phyloP scores from a whole-genome alignment of 1,140 invertebrate genomes.

The Artemia franciscana region DNA sequence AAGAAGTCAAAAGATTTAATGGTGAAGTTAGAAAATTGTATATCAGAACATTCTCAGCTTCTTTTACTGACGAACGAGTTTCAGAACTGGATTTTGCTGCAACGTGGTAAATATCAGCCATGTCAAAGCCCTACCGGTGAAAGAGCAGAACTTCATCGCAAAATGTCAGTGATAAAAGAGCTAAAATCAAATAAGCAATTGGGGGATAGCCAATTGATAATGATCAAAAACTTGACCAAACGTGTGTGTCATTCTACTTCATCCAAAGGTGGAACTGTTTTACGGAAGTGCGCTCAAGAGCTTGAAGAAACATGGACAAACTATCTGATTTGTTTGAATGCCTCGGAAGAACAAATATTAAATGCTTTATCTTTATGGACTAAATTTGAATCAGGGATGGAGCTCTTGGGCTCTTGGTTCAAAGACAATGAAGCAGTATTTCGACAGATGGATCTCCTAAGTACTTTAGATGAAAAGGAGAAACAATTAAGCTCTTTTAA shows the following conservation, averaged over 20 bases:
- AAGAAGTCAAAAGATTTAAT: conserved; percentile 58
- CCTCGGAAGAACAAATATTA: conserved; percentile 28
- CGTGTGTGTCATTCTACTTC: conserved; percentile 58
- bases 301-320: conserved; percentile 45
- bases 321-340: conserved; percentile 17
- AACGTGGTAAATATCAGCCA: conserved; percentile 45
- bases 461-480: conserved; percentile 54
- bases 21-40: conserved; percentile 57
- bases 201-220: conserved; percentile 41
- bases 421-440: conserved; percentile 54
- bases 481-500: conserved; percentile 42
- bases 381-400: conserved; percentile 56
- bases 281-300: conserved; percentile 37
- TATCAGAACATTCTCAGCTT: conserved; percentile 57
- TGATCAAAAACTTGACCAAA: conserved; percentile 37
- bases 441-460: conserved; percentile 56
- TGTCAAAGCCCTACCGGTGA: conserved; percentile 56
- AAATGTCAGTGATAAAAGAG: conserved; percentile 37
- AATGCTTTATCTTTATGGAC: conserved; percentile 55
- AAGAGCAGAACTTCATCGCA: conserved; percentile 45
- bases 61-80: conserved; percentile 42
- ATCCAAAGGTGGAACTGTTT: conserved; percentile 17
- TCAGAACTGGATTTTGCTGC: conserved; percentile 49
- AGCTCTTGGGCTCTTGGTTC: conserved; percentile 60
- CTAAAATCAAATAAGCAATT: conserved; percentile 41